Evolutionary conservation across 2,113 vertebrate genomes (phyloP).

Genomic region (Steatornis caripensis): DNA sequence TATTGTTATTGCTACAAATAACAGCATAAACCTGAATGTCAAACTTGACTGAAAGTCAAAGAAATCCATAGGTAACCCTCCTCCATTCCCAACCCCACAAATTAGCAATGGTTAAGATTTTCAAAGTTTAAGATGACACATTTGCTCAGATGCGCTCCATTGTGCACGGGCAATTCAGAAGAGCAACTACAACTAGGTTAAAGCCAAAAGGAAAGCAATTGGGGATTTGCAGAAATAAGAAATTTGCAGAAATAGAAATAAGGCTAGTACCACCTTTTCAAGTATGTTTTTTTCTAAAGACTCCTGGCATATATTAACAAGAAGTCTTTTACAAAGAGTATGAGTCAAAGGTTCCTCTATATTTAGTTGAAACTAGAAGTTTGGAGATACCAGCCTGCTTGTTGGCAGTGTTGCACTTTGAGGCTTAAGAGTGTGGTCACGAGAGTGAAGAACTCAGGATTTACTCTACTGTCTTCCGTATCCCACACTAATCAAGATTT

Average conservation of each 20-base stretch:
- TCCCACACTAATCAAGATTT: neutral
- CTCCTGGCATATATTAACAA: neutral
- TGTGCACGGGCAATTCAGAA: neutral
- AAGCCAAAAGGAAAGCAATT: neutral
- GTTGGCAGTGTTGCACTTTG: neutral
- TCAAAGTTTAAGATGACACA: neutral
- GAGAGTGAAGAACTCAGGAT: neutral
- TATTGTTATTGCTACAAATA: slow-evolving; percentile 45
- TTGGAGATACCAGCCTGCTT: neutral
- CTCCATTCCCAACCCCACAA: neutral
- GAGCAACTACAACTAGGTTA: neutral
- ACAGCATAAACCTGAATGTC: slow-evolving; percentile 49
- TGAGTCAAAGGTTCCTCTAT: neutral
- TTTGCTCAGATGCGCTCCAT: neutral
- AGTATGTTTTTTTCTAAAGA: neutral
- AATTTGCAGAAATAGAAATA: neutral
- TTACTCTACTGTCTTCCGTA: neutral
- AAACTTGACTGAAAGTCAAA: slow-evolving; percentile 41
- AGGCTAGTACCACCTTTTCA: neutral
- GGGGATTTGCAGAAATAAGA: neutral
- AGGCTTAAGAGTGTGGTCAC: neutral
- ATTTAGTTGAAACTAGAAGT: neutral
- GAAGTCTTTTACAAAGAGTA: neutral
- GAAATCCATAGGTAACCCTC: slow-evolving; percentile 39
- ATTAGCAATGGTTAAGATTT: slow-evolving; percentile 4